phyloP scores from a whole-genome alignment of 2,797 vertebrate genomes.

The Hafferia zeledoni region DNA sequence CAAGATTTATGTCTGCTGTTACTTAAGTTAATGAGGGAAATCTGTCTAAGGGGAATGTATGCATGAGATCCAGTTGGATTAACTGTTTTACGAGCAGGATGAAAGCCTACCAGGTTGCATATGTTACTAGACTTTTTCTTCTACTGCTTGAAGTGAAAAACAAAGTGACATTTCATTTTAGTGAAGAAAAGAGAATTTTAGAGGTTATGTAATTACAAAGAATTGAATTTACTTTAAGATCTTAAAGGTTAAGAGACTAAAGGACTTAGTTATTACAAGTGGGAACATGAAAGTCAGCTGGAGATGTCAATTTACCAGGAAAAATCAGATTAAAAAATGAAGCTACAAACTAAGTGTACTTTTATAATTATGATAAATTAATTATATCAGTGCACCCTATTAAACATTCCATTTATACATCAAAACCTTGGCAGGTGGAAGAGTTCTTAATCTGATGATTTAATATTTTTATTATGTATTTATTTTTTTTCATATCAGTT shows the following conservation, averaged over 20 bases:
- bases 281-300: neutral
- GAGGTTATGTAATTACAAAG: neutral
- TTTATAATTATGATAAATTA: constrained; percentile 44
- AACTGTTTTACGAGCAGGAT: constrained; percentile 11
- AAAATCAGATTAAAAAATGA: neutral
- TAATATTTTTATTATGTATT: constrained; percentile 1
- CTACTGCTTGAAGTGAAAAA: neutral
- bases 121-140: neutral
- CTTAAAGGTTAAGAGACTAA: constrained; percentile 1
- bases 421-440: neutral
- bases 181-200: neutral
- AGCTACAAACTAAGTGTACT: neutral
- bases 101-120: neutral
- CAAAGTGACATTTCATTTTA: neutral
- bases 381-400: neutral
- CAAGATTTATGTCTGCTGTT: constrained; percentile 53
- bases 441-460: constrained; percentile 22
- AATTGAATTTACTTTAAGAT: neutral
- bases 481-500: constrained; percentile 3
- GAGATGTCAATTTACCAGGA: neutral
- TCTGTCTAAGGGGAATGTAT: constrained; percentile 25
- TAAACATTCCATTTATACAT: constrained; percentile 38
- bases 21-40: constrained; percentile 64
- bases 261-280: neutral
- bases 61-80: constrained; percentile 28